Percentiles rank a stretch among this genome's conserved stretches.
Conservation (phyloP, 2,888 invertebrate genomes). For the Tanypteryx hageni region DNA sequence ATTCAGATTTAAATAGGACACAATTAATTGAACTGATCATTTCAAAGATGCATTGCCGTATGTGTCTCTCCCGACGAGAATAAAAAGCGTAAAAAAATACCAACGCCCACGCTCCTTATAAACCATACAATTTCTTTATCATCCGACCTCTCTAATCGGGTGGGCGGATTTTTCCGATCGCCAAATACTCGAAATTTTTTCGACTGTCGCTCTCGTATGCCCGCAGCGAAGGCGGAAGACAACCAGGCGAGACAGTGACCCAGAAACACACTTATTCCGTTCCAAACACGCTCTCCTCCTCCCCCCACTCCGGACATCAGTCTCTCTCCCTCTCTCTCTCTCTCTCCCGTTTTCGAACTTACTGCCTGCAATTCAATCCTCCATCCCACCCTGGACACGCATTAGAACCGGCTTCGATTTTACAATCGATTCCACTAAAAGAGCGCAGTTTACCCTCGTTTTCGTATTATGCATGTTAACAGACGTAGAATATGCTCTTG, state of each 20-base stretch:
- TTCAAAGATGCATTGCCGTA: too few species aligned
- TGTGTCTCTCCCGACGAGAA: too few species aligned
- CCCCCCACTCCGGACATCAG: neutral
- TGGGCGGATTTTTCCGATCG: neutral
- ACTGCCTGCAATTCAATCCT: neutral
- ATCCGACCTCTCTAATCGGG: neutral
- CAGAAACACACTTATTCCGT: neutral
- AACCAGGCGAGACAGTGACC: constrained; percentile 19
- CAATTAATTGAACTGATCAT: too few species aligned
- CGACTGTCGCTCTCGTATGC: too few species aligned
- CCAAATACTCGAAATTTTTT: neutral
- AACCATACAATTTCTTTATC: too few species aligned
- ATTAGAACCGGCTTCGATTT: neutral
- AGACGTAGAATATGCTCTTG: too few species aligned
- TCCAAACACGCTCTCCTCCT: neutral
- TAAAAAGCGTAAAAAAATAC: too few species aligned
- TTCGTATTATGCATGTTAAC: neutral
- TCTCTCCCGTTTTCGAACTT: too few species aligned
- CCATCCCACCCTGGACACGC: neutral
- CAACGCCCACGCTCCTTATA: too few species aligned
- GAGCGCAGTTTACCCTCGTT: neutral
- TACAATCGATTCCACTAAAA: neutral
- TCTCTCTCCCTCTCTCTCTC: neutral
- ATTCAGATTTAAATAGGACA: too few species aligned
- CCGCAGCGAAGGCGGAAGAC: constrained; percentile 10